Base-by-base conservation (phyloP, 2,113 vertebrate genomes). In the Hiodon alosoides region DNA sequence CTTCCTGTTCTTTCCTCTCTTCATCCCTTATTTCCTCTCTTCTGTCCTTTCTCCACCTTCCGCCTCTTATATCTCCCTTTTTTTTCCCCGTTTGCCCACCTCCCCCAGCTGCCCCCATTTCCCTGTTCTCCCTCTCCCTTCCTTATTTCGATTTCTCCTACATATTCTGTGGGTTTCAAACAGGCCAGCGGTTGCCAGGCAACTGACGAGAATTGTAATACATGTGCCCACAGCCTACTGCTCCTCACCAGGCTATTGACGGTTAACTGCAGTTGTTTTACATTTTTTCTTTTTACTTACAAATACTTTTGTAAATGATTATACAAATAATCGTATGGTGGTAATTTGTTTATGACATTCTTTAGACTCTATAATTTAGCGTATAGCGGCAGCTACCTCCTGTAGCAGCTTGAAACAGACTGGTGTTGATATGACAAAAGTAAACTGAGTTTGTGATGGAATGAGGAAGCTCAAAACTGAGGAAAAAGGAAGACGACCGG, bases 161-260 rank as follows among this genome's bases (percentile, higher is more conserved):
- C 69, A 80, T 83, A 81, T 83, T 80, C 79, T 85, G 72, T 79
- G 77, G 69, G 77, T 84, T 84, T 77, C 82, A 86, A 69, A 80
- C 86, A 80, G 85, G 80, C 84, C 81, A 17, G 83, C 83, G 83
- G 89, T 90, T 89, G 87, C 89, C 87, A 89, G 88, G 89, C 89
- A 89, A 90, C 89, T 86, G 86, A 82, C 86, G 80, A 73, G 58
- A 72, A 71, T 31, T 71, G 68, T 51, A 46, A 57, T 16, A 16
- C 77, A 53, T 78, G 61, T 79, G 78, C 85, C 82, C 82, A 81
- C 85, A 87, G 82, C 81, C 67, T 46, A 53, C 81, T 31, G 79
- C 80, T 5, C 65, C 77, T 74, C 66, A 66, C 59, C 47, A 71
- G 60, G 53, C 74, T 80, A 75, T 78, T 67, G 73, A 69, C 81